A percentile compares a stretch with the other conserved stretches of the same genome.
These are phyloP conservation scores for Ctenicera cuprea DNA, from an alignment of 2,888 invertebrate genomes.

Conservation along the genomic window DNA sequence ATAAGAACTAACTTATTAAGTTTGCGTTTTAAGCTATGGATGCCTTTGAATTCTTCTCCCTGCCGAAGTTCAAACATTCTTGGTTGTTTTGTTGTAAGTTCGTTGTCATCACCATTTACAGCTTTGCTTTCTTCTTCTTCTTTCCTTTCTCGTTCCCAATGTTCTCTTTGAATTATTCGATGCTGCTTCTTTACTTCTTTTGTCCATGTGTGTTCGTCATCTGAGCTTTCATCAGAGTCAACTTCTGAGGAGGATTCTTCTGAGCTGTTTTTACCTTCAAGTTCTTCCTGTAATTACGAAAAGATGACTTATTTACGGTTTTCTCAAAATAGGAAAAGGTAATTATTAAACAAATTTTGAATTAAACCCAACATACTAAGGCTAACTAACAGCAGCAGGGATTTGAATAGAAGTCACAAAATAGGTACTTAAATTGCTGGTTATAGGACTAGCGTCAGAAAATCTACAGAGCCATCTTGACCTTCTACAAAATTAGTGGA, in stretches of 20 bases:
- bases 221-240: slow-evolving; percentile 77
- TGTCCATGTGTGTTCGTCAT: slow-evolving; percentile 87
- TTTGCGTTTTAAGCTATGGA: slow-evolving; percentile 74
- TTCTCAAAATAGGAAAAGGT: not conserved
- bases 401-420: no score
- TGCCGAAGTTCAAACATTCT: slow-evolving; percentile 79
- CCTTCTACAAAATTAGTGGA: no score
- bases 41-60: slow-evolving; percentile 77
- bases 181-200: slow-evolving; percentile 88
- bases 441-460: no score
- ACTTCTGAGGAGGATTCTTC: slow-evolving; percentile 67
- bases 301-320: not conserved
- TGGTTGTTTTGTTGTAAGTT: slow-evolving; percentile 69
- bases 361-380: no score
- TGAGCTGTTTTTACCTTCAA: slow-evolving; percentile 72
- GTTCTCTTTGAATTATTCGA: slow-evolving; percentile 77
- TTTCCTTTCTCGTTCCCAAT: slow-evolving; percentile 69
- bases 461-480: no score
- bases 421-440: no score
- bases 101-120: slow-evolving; percentile 54
- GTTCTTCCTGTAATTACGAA: slow-evolving; percentile 64
- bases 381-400: no score
- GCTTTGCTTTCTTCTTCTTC: slow-evolving; percentile 59
- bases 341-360: no score
- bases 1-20: slow-evolving; percentile 72